Evolutionary conservation across 2,888 invertebrate species (phyloP).

Genomic region (Pedicia rivosa): DNA sequence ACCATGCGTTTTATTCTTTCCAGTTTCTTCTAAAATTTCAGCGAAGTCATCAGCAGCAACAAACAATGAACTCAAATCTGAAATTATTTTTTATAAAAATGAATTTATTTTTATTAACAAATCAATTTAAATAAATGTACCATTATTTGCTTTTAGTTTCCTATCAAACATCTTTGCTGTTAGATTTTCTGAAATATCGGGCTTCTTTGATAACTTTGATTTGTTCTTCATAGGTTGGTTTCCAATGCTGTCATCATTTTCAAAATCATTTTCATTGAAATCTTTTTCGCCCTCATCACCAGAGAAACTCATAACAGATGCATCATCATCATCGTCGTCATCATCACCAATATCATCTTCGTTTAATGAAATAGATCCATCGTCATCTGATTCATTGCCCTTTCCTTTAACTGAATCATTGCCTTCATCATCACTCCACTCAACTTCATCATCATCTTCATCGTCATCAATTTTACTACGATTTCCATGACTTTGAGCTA

Average conservation of each 20-base stretch:
- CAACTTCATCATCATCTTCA: constrained; percentile 19
- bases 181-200: constrained; percentile 8
- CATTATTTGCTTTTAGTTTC: constrained; percentile 23
- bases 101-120: not conserved
- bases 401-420: constrained; percentile 22
- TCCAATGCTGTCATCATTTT: constrained; percentile 20
- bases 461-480: no score
- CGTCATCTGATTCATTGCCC: constrained; percentile 17
- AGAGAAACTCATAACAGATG: constrained; percentile 15
- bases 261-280: constrained; percentile 14
- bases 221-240: constrained; percentile 13
- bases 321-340: constrained; percentile 19
- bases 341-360: constrained; percentile 15
- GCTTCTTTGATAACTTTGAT: not conserved
- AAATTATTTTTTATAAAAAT: not conserved
- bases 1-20: constrained; percentile 44
- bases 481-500: no score
- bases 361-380: constrained; percentile 17
- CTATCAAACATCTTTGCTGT: constrained; percentile 22
- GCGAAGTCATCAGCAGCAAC: constrained; percentile 83
- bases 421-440: constrained; percentile 26
- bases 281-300: constrained; percentile 16
- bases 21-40: constrained; percentile 70
- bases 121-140: constrained; percentile 14
- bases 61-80: constrained; percentile 49